These are phyloP conservation scores for Xyliphius kryptos DNA, from an alignment of 2,113 vertebrate species.

Conservation along the genomic window DNA sequence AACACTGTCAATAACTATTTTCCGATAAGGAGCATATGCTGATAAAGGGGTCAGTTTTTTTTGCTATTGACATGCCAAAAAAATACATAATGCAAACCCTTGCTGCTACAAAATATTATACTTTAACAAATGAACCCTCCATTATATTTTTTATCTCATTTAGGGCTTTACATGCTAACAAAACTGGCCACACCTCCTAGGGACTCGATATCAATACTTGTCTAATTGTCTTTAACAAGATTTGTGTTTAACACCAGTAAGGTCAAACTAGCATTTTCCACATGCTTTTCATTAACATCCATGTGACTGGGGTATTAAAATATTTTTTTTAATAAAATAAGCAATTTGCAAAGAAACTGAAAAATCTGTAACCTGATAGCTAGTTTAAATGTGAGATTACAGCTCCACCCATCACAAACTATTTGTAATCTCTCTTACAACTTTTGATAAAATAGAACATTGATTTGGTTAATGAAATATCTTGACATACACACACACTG, in stretches of 20 bases:
- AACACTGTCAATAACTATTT: conserved; percentile 20
- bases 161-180: too few species aligned
- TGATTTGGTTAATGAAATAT: conserved; percentile 18
- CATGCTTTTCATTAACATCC: too few species aligned
- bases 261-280: conserved; percentile 1
- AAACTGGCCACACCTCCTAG: too few species aligned
- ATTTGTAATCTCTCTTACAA: conserved; percentile 17
- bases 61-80: conserved; percentile 21
- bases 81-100: conserved; percentile 20
- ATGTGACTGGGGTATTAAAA: too few species aligned
- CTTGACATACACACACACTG: conserved; percentile 22
- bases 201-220: conserved; percentile 26
- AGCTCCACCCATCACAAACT: conserved; percentile 28
- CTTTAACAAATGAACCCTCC: conserved; percentile 13
- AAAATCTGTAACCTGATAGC: conserved; percentile 16
- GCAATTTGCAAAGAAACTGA: not conserved
- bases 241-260: conserved; percentile 12
- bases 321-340: conserved; percentile 17
- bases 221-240: conserved; percentile 19
- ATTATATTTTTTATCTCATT: conserved; percentile 18
- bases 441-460: conserved; percentile 31
- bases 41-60: conserved; percentile 24
- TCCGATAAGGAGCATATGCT: too few species aligned
- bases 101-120: conserved; percentile 31
- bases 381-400: conserved; percentile 21